These are phyloP conservation scores for Drosophila koepferae DNA, from an alignment of 2,888 invertebrate genomes.

Conservation along the genomic window DNA sequence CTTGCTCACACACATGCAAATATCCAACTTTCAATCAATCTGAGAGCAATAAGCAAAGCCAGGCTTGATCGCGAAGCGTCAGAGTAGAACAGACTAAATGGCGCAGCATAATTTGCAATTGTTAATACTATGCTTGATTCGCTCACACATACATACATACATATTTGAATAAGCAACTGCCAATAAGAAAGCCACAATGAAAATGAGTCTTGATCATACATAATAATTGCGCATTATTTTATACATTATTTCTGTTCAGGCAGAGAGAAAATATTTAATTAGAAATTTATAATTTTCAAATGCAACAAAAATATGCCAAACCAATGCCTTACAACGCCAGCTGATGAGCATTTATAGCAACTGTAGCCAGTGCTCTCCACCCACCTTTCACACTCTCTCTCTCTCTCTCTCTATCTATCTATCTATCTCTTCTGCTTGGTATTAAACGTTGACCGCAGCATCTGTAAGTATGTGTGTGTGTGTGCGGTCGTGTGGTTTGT, in stretches of 20 bases:
- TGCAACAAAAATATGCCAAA: slow-evolving; percentile 8
- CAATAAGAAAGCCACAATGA: neutral
- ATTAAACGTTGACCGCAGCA: slow-evolving; percentile 14
- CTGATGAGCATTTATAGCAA: slow-evolving; percentile 51
- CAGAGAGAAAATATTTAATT: neutral
- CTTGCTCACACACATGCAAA: neutral
- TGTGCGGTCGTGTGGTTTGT: slow-evolving; percentile 45
- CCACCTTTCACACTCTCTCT: neutral
- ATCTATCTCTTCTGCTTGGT: neutral
- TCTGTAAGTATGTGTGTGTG: slow-evolving; percentile 38
- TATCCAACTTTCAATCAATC: neutral
- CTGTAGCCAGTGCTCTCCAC: slow-evolving; percentile 25
- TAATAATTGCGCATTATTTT: neutral
- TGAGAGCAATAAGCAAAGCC: no score
- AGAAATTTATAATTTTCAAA: slow-evolving; percentile 1
- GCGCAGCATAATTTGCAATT: no score
- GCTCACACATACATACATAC: neutral
- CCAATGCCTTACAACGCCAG: slow-evolving; percentile 37
- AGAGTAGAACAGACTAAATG: neutral
- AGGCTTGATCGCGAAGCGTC: neutral
- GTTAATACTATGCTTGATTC: neutral
- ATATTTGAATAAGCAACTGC: no score
- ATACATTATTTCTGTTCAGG: neutral
- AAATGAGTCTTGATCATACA: neutral
- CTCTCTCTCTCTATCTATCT: no score